phyloP scores from a whole-genome alignment of 2,113 vertebrate species.

The Phrynosoma blainvillii region DNA sequence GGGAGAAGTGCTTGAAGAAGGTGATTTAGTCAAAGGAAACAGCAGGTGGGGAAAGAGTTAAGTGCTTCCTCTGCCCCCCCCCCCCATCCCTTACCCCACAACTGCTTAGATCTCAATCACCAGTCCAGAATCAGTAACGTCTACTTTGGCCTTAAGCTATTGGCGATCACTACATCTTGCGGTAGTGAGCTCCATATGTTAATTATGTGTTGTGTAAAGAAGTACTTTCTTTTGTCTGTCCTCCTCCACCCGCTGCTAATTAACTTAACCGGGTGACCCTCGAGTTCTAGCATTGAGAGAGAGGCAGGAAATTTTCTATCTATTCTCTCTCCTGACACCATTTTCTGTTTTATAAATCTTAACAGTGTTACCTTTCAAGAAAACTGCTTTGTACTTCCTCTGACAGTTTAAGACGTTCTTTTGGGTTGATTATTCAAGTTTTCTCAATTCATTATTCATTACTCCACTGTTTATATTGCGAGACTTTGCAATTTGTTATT shows the following conservation, averaged over 20 bases:
- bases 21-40: background rate
- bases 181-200: background rate
- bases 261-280: background rate
- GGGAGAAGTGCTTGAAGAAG: background rate
- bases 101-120: background rate
- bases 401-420: background rate
- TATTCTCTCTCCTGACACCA: background rate
- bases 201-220: conserved; percentile 9
- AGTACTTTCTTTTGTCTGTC: conserved; percentile 10
- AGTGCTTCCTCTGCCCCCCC: background rate
- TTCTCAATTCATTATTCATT: conserved; percentile 22
- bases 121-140: background rate
- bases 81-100: background rate
- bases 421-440: conserved; percentile 7
- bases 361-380: background rate
- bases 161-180: background rate
- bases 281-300: conserved; percentile 1
- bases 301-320: conserved; percentile 3
- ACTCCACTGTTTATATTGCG: conserved; percentile 5
- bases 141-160: background rate
- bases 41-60: background rate
- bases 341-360: background rate
- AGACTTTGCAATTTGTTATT: conserved; percentile 8
- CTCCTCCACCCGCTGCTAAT: background rate
- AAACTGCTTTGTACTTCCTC: background rate